Evolutionary conservation across 2,888 invertebrate species (phyloP).

Genomic region (Cephus spinipes): DNA sequence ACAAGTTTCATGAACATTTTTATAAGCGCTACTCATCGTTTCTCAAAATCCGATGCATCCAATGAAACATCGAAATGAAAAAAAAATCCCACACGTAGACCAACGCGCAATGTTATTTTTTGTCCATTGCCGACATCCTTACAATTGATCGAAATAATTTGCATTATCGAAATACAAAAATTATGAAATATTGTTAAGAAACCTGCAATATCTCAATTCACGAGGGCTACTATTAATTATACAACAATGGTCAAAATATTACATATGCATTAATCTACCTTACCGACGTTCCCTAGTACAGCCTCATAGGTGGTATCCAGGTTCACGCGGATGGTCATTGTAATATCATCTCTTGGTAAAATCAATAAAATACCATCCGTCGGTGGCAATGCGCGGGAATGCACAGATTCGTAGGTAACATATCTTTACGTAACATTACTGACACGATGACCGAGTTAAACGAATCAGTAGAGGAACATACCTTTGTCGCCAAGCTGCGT

Average conservation of each 20-base stretch:
- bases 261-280: background rate
- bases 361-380: background rate
- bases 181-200: no score
- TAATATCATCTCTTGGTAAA: background rate
- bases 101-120: background rate
- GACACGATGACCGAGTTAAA: conserved; percentile 23
- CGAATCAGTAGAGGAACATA: conserved; percentile 30
- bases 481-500: conserved; percentile 49
- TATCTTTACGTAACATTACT: conserved; percentile 29
- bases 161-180: background rate
- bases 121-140: background rate
- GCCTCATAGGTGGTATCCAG: background rate
- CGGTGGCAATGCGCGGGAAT: background rate
- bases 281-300: background rate
- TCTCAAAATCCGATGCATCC: background rate
- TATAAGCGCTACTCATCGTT: background rate
- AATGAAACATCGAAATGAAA: background rate
- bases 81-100: background rate
- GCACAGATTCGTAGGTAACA: background rate
- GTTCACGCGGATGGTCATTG: background rate
- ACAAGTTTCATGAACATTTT: conserved; percentile 27
- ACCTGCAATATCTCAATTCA: background rate
- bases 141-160: background rate
- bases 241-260: background rate
- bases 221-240: background rate